Conservation (phyloP, 2,113 vertebrate genomes). For the Rhinoptilus africanus region DNA sequence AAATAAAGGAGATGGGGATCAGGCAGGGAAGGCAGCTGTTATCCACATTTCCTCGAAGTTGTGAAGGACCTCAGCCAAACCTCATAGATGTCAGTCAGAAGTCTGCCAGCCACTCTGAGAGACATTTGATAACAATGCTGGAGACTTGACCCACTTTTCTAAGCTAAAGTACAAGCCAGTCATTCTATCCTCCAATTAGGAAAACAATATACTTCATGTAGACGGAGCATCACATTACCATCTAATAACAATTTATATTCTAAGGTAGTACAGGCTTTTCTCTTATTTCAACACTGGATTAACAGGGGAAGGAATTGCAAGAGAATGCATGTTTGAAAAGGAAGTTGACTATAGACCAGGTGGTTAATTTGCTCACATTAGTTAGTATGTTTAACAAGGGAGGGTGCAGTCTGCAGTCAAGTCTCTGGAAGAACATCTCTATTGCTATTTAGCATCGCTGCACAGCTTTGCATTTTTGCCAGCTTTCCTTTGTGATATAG, state of each 20-base stretch:
- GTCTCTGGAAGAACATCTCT: conserved; percentile 21
- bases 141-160: neutral
- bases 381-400: conserved; percentile 28
- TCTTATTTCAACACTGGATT: neutral
- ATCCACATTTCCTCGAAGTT: neutral
- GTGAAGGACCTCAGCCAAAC: neutral
- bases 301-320: neutral
- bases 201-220: neutral
- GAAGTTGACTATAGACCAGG: conserved; percentile 9
- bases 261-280: neutral
- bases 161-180: neutral
- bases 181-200: neutral
- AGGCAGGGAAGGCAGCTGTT: neutral
- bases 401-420: neutral
- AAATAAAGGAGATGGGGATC: neutral
- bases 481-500: neutral
- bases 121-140: neutral
- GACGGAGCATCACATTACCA: neutral
- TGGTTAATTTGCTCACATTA: conserved; percentile 43
- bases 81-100: neutral
- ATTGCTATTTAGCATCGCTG: neutral
- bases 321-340: neutral
- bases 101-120: neutral
- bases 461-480: neutral
- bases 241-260: neutral